These are phyloP conservation scores for Equus przewalskii DNA, from an alignment of 2,113 vertebrate species.

Conservation along the genomic window DNA sequence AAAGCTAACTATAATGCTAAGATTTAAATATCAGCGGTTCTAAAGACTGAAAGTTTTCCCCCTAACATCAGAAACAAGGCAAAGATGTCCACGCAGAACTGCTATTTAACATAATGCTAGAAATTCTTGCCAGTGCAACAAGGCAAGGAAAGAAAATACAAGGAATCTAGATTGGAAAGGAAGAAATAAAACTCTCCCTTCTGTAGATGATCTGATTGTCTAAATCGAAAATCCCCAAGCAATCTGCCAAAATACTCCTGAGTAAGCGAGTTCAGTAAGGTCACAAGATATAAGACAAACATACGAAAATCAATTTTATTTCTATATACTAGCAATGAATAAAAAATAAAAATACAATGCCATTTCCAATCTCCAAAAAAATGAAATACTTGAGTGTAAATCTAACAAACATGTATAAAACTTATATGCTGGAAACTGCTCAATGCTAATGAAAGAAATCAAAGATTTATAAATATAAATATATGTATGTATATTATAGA, in stretches of 20 bases:
- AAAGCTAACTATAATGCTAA: not conserved
- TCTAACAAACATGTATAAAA: not conserved
- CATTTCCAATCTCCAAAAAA: not conserved
- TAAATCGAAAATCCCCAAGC: not conserved
- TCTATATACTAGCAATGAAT: not conserved
- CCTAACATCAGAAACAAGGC: not conserved
- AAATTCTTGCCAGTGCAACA: not conserved
- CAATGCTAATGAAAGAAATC: not conserved
- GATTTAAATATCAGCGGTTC: not conserved
- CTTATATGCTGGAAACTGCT: not conserved
- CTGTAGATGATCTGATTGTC: not conserved
- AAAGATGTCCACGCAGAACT: not conserved
- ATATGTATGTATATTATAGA: not conserved
- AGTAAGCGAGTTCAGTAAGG: not conserved
- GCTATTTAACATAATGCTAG: not conserved
- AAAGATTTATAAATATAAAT: not conserved
- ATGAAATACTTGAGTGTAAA: not conserved
- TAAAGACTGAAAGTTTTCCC: not conserved
- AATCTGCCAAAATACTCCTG: not conserved
- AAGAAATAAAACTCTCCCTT: not conserved
- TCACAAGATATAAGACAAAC: not conserved
- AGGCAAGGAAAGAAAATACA: not conserved
- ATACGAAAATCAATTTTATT: not conserved
- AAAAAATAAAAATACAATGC: not conserved
- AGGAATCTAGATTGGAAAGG: not conserved